These are phyloP conservation scores for Mesorhabditis sp. DNA, from an alignment of 2,888 invertebrate species.

Conservation along the genomic window DNA sequence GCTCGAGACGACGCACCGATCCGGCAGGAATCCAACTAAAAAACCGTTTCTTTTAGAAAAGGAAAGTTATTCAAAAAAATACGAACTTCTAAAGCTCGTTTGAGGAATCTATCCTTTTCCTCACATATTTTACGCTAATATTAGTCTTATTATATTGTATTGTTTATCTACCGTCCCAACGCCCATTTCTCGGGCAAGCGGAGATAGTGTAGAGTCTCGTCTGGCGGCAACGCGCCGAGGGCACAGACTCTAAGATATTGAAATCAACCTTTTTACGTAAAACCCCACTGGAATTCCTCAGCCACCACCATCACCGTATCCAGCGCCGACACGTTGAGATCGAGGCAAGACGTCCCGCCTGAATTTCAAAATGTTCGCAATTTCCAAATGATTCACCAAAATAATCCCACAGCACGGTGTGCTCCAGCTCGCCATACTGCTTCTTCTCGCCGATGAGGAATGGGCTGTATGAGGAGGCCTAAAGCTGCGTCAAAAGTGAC, in stretches of 20 bases:
- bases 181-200: constrained; percentile 30
- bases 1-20: constrained; percentile 17
- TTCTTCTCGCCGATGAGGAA: no score
- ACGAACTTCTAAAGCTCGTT: no score
- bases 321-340: constrained; percentile 28
- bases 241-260: constrained; percentile 16
- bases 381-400: neutral
- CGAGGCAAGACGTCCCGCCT: constrained; percentile 26
- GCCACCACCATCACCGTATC: constrained; percentile 28
- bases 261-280: neutral
- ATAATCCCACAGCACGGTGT: constrained; percentile 34
- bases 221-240: constrained; percentile 5
- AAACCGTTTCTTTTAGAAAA: no score
- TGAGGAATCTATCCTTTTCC: no score
- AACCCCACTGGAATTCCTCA: constrained; percentile 33
- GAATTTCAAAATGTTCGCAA: no score
- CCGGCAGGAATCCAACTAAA: no score
- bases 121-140: no score
- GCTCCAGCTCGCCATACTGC: constrained; percentile 17
- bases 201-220: constrained; percentile 1
- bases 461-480: no score
- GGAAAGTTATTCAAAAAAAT: no score
- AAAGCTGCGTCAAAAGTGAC: no score
- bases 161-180: constrained; percentile 19
- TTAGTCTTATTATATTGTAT: no score